Conservation (phyloP, 2,797 vertebrate genomes). For the Pogoniulus pusillus region DNA sequence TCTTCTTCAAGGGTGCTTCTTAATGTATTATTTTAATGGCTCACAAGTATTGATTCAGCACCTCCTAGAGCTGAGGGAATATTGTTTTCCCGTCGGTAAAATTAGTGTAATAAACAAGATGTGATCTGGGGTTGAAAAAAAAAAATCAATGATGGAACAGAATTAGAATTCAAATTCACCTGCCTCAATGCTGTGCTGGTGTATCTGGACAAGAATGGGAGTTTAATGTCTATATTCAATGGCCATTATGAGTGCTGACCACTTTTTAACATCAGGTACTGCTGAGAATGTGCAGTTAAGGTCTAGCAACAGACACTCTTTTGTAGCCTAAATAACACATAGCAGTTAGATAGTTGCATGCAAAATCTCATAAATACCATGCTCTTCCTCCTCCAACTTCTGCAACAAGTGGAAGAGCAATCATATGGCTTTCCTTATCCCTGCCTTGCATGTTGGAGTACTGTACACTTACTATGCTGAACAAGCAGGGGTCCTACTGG, state of each 20-base stretch:
- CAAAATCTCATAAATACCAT: not conserved
- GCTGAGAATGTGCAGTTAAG: not conserved
- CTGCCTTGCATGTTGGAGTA: not conserved
- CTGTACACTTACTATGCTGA: not conserved
- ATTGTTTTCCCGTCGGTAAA: not conserved
- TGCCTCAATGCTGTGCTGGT: not conserved
- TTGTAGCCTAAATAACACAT: not conserved
- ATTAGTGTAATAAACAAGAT: conserved; percentile 57
- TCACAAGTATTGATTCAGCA: conserved; percentile 44
- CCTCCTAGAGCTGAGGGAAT: conserved; percentile 17
- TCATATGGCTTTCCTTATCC: conserved; percentile 26
- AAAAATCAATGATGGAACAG: conserved; percentile 23
- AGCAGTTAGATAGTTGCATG: not conserved
- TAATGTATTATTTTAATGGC: conserved; percentile 43
- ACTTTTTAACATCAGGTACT: not conserved
- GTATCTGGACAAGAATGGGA: not conserved
- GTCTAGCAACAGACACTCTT: fast-evolving
- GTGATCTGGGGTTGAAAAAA: not conserved
- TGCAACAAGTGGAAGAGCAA: not conserved
- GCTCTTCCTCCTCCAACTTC: not conserved
- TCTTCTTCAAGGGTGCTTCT: not conserved
- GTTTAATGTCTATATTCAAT: not conserved
- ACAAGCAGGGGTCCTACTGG: conserved; percentile 31
- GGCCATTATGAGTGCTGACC: not conserved
- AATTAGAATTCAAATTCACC: conserved; percentile 29